phyloP scores from a whole-genome alignment of 2,113 vertebrate genomes.

The Anoplopoma fimbria region DNA sequence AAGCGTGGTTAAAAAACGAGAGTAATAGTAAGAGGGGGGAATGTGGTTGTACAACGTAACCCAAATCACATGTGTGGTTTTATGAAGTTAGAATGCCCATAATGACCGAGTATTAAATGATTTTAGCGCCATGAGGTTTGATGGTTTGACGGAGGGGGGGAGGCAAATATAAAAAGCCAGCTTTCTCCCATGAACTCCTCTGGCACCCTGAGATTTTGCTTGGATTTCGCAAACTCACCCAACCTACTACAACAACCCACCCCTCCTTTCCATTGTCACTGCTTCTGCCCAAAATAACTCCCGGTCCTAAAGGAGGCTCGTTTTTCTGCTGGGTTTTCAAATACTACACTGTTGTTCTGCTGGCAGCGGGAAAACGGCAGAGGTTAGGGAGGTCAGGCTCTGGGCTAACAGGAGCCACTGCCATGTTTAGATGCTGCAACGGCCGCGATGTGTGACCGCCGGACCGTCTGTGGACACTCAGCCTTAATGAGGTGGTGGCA shows the following conservation, averaged over 20 bases:
- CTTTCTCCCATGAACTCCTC: slow-evolving; percentile 75
- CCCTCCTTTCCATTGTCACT: slow-evolving; percentile 63
- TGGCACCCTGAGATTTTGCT: slow-evolving; percentile 65
- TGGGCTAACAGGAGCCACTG: slow-evolving; percentile 54
- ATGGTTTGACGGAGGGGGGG: slow-evolving; percentile 45
- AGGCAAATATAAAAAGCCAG: slow-evolving; percentile 53
- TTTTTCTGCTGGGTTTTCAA: slow-evolving; percentile 67
- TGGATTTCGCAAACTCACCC: slow-evolving; percentile 70
- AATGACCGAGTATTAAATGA: slow-evolving; percentile 79
- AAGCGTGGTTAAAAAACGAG: slow-evolving; percentile 37
- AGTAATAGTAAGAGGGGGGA: slow-evolving; percentile 44
- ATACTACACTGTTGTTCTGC: slow-evolving; percentile 61
- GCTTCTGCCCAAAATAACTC: slow-evolving; percentile 73
- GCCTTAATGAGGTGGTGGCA: too few relatives aligned
- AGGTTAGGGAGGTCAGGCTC: slow-evolving; percentile 58
- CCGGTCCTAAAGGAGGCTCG: slow-evolving; percentile 49
- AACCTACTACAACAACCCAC: slow-evolving; percentile 52
- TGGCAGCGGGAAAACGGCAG: slow-evolving; percentile 41
- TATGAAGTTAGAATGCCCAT: slow-evolving; percentile 73
- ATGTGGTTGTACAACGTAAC: slow-evolving; percentile 71
- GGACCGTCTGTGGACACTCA: slow-evolving; percentile 49
- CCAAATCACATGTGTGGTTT: slow-evolving; percentile 80
- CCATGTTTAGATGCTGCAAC: slow-evolving; percentile 66
- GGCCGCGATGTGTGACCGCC: slow-evolving; percentile 46
- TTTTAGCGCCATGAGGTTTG: slow-evolving; percentile 77